Conservation (phyloP, 2,113 vertebrate species). For the Takifugu flavidus region DNA sequence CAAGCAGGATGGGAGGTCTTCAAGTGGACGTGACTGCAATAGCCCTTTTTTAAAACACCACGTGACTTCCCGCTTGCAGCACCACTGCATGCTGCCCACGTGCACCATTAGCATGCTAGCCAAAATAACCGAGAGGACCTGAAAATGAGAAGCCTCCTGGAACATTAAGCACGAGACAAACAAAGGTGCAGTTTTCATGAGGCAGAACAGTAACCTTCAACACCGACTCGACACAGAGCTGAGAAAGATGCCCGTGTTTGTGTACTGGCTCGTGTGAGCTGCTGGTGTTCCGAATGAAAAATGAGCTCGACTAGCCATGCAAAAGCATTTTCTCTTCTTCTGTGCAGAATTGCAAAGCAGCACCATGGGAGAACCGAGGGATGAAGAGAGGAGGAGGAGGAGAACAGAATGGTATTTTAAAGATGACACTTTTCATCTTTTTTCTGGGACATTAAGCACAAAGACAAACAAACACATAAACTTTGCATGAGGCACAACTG, state of each 20-base stretch:
- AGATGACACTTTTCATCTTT: neutral
- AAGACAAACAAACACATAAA: neutral
- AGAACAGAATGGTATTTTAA: slow-evolving; percentile 11
- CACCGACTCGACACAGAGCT: neutral
- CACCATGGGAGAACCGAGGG: neutral
- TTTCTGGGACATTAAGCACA: neutral
- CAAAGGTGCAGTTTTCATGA: neutral
- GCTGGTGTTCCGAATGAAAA: slow-evolving; percentile 22
- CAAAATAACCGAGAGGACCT: slow-evolving; percentile 10
- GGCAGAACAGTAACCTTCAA: neutral
- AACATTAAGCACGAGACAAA: slow-evolving; percentile 8
- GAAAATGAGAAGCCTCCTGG: slow-evolving; percentile 17
- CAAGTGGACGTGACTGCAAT: neutral
- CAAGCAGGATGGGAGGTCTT: slow-evolving; percentile 10
- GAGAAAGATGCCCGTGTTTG: slow-evolving; percentile 15
- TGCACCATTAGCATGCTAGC: slow-evolving; percentile 12
- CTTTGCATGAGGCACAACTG: neutral
- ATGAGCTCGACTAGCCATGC: slow-evolving; percentile 6
- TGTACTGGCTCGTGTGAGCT: slow-evolving; percentile 1
- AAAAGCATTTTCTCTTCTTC: neutral
- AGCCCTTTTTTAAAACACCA: neutral
- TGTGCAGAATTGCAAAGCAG: slow-evolving; percentile 21
- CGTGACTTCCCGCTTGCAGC: neutral
- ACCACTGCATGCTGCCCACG: neutral
- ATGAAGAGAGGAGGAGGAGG: neutral